phyloP scores from a whole-genome alignment of 2,797 vertebrate genomes.

The Hydrophis major region DNA sequence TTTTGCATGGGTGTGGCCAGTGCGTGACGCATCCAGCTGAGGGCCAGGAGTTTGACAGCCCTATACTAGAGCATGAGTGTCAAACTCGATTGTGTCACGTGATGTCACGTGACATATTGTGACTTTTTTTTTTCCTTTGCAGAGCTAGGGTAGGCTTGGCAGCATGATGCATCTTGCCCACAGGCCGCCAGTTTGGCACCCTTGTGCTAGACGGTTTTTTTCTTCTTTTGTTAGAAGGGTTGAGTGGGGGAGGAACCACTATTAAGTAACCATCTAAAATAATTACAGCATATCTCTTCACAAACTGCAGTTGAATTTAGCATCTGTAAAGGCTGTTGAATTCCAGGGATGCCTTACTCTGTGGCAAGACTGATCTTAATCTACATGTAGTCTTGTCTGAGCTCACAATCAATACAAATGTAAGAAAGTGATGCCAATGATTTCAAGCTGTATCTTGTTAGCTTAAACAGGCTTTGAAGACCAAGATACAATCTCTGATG shows the following conservation, averaged over 20 bases:
- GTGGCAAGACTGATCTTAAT: neutral
- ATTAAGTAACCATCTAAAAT: neutral
- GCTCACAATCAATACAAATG: neutral
- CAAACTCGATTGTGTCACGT: too few species aligned
- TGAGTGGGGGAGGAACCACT: neutral
- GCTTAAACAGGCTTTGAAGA: neutral
- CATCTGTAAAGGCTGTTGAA: neutral
- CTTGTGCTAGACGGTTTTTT: neutral
- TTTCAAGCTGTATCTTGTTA: neutral
- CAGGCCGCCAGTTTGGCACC: too few species aligned
- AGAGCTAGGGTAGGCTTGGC: too few species aligned
- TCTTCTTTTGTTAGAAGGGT: neutral
- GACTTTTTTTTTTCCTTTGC: too few species aligned
- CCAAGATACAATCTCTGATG: neutral
- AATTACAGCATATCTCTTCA: neutral
- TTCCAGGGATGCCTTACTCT: neutral
- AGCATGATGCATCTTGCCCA: too few species aligned
- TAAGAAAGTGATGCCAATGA: neutral
- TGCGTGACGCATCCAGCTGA: too few species aligned
- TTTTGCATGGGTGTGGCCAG: too few species aligned
- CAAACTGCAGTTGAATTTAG: neutral
- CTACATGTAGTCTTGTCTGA: neutral
- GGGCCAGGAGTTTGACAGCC: too few species aligned
- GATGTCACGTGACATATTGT: too few species aligned
- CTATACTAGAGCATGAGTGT: too few species aligned